Evolutionary conservation across 2,797 vertebrate species (phyloP), one percentile per base, ranked within the genome.

Genomic region (Philypnodon macrostomus): DNA sequence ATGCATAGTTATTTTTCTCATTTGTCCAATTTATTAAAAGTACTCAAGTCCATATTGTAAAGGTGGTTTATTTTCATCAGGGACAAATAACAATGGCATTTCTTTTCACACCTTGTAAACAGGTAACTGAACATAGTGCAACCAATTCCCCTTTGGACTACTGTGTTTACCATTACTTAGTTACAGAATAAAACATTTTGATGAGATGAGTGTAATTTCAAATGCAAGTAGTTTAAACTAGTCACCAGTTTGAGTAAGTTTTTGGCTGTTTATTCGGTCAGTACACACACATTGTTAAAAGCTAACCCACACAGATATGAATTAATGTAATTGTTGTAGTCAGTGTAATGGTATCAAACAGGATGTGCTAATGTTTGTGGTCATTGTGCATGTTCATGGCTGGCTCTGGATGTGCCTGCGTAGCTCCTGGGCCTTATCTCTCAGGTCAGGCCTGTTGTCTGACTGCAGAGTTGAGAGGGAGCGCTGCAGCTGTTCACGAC

Each of bases 371-470:
- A 39, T 11, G 17, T 12, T 27, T 2, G 49, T 55, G 44, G 21
- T 38, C 24, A 30, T 10, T 36, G 37, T 23, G 10, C 41, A 32
- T 7, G 53, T 61, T 94, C 81, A 98, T 46, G 93, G 89, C 71
- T 93, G 91, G 75, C 89, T 95, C 89, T 96, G 94, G 84, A 98
- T 93, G 79, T 90, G 93, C 61, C 93, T 92, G 80, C 95, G 94
- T 67, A 99, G 87, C 63, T 91, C 81, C 59, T 91, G 90, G 6
- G 96, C 95, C 63, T 93, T 98, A 36, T 97, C 96, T 58, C 87
- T 92, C 39, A 99, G 88, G 53, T 98, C 96, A 0, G 95, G 91
- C 58, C 93, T 90, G 86, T 74, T 95, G 76, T 99, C 97, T 1
- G 92, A 81, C 56, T 93, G 94, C 92, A 99, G 91, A 0, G 91